Evolutionary conservation across 2,113 vertebrate genomes (phyloP).

Genomic region (Lutjanus erythropterus): DNA sequence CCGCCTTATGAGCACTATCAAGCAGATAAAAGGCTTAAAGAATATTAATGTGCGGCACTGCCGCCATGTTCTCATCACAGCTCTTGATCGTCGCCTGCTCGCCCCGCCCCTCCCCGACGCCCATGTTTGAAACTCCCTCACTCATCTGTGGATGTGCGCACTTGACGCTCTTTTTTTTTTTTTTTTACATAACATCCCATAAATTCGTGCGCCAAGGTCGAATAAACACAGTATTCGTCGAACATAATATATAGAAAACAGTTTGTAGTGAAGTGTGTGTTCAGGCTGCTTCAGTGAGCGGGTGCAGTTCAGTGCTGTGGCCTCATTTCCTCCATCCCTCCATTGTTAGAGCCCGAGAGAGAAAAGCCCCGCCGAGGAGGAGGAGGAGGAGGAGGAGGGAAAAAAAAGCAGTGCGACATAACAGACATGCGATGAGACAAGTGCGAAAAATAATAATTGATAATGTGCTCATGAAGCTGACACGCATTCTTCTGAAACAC

Average conservation of each 20-base stretch:
- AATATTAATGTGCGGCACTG: background rate
- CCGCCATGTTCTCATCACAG: conserved; percentile 40
- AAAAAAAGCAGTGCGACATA: conserved; percentile 55
- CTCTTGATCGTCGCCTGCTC: background rate
- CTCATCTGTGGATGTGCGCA: conserved; percentile 61
- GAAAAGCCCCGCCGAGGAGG: conserved; percentile 37
- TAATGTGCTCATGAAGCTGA: conserved; percentile 70
- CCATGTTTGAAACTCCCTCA: conserved; percentile 70
- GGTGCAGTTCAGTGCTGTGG: conserved; percentile 31
- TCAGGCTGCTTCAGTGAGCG: conserved; percentile 4
- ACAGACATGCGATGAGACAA: conserved; percentile 73
- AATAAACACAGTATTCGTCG: background rate
- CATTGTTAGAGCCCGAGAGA: conserved; percentile 60
- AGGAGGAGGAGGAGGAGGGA: too few species aligned
- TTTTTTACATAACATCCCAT: conserved; percentile 54
- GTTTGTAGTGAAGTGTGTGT: background rate
- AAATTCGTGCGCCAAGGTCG: conserved; percentile 61
- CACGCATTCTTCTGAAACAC: conserved; percentile 64
- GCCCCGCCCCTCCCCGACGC: conserved; percentile 31
- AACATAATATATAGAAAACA: background rate
- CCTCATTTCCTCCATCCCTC: conserved; percentile 63
- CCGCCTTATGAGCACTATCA: background rate
- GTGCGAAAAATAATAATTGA: conserved; percentile 35
- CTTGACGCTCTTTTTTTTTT: conserved; percentile 18
- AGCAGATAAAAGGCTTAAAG: conserved; percentile 9